Percentiles rank a stretch among this genome's conserved stretches.
These are phyloP conservation scores for Lissocephala sabroskyi DNA, from an alignment of 2,888 invertebrate species.

Conservation along the genomic window DNA sequence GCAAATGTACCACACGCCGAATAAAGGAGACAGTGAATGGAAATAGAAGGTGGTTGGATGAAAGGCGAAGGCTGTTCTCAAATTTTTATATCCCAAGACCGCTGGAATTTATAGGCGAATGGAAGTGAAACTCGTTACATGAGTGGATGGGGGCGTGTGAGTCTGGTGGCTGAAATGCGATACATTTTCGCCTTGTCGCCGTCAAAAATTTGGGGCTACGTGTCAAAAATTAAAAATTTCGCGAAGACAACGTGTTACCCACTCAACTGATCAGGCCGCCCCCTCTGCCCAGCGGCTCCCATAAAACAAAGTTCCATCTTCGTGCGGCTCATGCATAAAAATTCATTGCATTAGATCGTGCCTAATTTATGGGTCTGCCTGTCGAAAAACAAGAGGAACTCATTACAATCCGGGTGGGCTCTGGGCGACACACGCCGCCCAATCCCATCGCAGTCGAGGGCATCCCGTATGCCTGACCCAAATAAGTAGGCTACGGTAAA, in stretches of 20 bases:
- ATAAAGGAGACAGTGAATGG: neutral
- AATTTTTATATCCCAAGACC: conserved; percentile 50
- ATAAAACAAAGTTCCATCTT: neutral
- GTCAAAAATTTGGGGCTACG: conserved; percentile 28
- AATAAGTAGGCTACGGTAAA: conserved; percentile 38
- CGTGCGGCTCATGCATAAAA: conserved; percentile 9
- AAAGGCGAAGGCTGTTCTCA: too few relatives aligned
- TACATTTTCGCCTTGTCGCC: conserved; percentile 7
- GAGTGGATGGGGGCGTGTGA: neutral
- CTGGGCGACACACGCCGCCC: too few relatives aligned
- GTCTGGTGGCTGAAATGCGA: conserved; percentile 27
- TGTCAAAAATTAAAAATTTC: conserved; percentile 55
- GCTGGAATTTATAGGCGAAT: neutral
- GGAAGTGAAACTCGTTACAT: neutral
- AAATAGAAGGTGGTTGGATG: neutral
- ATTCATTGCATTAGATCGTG: conserved; percentile 34
- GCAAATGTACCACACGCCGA: neutral
- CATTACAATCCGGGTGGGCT: too few relatives aligned
- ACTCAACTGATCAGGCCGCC: too few relatives aligned
- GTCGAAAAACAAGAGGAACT: conserved; percentile 9
- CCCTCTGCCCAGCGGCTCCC: too few relatives aligned
- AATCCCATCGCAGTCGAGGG: conserved; percentile 20
- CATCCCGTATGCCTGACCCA: conserved; percentile 15
- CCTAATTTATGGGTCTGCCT: conserved; percentile 32
- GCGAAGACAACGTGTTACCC: too few relatives aligned